phyloP scores from a whole-genome alignment of 92 coral and sea anemone genomes.

The Bergia puertoricense region DNA sequence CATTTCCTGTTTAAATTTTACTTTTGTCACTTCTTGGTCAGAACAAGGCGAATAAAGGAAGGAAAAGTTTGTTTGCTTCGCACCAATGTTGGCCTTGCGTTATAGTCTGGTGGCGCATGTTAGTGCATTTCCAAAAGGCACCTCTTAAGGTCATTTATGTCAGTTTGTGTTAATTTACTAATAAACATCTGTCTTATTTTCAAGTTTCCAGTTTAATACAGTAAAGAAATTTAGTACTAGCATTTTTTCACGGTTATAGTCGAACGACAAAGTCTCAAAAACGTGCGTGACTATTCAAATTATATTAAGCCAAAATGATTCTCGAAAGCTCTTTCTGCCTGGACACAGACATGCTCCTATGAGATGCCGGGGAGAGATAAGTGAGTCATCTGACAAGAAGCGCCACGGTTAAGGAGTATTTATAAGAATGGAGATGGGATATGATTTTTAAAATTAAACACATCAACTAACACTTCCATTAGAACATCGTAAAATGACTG shows the following conservation, averaged over 20 bases:
- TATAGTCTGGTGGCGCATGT: neutral
- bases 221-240: neutral
- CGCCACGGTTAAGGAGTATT: neutral
- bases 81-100: neutral
- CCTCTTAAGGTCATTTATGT: neutral
- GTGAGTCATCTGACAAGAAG: neutral
- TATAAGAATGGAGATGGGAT: neutral
- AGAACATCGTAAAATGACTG: neutral
- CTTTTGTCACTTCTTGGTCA: too few relatives aligned
- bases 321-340: neutral
- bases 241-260: neutral
- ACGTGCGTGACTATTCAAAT: neutral
- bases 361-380: neutral
- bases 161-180: neutral
- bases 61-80: too few relatives aligned
- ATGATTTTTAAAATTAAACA: neutral
- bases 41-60: neutral
- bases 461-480: neutral
- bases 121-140: neutral
- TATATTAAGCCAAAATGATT: neutral
- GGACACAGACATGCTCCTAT: too few relatives aligned
- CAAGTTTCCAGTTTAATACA: neutral
- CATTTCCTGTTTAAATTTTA: too few relatives aligned
- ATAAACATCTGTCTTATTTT: neutral
- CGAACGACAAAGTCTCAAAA: too few relatives aligned